Percentiles rank a stretch among this genome's conserved stretches.
These are phyloP conservation scores for Glossophaga mutica DNA, from an alignment of 2,797 vertebrate genomes.

Conservation along the genomic window DNA sequence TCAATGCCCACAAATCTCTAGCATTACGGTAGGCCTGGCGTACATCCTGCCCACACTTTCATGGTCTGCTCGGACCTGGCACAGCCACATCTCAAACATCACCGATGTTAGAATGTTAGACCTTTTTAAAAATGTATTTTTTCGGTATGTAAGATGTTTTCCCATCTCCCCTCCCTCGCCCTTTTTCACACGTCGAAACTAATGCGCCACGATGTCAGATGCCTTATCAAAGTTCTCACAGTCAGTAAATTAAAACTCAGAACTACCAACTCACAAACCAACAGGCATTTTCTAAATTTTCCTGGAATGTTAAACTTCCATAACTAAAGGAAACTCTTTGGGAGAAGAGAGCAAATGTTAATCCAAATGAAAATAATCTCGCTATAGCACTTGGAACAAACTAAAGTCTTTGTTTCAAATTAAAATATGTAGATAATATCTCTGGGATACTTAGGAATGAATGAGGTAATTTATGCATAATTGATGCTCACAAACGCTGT, in stretches of 20 bases:
- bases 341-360: conserved; percentile 48
- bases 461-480: conserved; percentile 37
- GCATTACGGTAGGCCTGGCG: conserved; percentile 47
- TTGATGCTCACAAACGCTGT: neutral
- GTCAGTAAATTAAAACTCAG: conserved; percentile 3
- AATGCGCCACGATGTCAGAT: neutral
- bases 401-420: conserved; percentile 32
- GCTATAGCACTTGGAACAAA: conserved; percentile 9
- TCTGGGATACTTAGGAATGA: neutral
- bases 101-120: neutral
- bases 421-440: conserved; percentile 39
- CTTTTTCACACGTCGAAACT: neutral
- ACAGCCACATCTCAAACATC: neutral
- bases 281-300: neutral
- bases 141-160: neutral
- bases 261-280: neutral
- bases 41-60: conserved; percentile 34
- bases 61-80: neutral
- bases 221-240: neutral
- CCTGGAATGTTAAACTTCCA: conserved; percentile 24
- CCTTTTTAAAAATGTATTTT: conserved; percentile 16
- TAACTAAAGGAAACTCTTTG: conserved; percentile 49
- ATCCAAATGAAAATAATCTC: conserved; percentile 49
- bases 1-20: conserved; percentile 39
- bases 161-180: neutral